A percentile compares a stretch with the other conserved stretches of the same genome.
These are phyloP conservation scores for Chaetophractus vellerosus DNA, from an alignment of 2,797 vertebrate species.

Conservation along the genomic window DNA sequence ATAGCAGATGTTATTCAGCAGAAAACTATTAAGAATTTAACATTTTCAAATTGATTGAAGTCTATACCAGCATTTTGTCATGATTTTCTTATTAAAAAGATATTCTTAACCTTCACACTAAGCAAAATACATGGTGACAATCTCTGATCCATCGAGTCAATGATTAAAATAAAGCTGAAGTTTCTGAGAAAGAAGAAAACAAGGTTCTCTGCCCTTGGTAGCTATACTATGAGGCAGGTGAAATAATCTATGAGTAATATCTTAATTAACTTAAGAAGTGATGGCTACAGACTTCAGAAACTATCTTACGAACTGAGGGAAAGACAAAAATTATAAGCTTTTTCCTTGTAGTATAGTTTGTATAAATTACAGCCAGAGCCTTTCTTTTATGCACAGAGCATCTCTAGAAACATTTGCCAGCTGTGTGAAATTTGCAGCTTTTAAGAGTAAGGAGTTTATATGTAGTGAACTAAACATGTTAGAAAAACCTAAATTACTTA, in stretches of 20 bases:
- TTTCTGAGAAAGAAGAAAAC: not conserved
- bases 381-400: not conserved
- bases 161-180: constrained; percentile 6
- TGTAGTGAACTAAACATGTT: not conserved
- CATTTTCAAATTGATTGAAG: not conserved
- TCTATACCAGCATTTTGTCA: not conserved
- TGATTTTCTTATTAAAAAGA: not conserved
- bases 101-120: not conserved
- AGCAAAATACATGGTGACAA: not conserved
- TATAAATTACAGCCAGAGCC: too few species aligned
- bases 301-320: not conserved
- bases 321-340: not conserved
- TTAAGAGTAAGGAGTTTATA: not conserved
- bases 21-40: not conserved
- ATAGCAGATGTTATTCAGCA: not conserved
- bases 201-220: not conserved
- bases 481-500: not conserved
- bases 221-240: not conserved
- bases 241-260: not conserved
- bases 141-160: not conserved
- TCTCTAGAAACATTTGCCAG: not conserved
- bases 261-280: not conserved
- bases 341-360: not conserved
- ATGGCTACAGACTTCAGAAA: not conserved
- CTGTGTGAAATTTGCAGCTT: not conserved